A percentile compares a stretch with the other conserved stretches of the same genome.
Evolutionary conservation across 2,888 invertebrate genomes (phyloP).

Genomic region (Tyria jacobaeae): DNA sequence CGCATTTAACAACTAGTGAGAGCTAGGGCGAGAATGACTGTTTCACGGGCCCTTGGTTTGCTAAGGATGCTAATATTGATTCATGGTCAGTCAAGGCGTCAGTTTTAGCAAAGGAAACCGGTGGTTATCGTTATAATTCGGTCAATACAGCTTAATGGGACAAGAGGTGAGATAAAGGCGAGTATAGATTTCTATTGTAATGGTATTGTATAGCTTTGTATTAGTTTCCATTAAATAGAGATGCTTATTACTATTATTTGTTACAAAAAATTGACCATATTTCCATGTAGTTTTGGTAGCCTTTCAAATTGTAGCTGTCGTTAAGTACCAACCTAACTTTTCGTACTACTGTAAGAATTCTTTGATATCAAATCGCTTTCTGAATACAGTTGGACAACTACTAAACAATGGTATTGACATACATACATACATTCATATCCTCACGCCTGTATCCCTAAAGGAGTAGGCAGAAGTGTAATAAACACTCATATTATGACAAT

Average conservation of each 20-base stretch:
- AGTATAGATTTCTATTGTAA: constrained; percentile 5
- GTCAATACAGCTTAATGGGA: constrained; percentile 40
- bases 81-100: constrained; percentile 57
- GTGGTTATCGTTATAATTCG: constrained; percentile 46
- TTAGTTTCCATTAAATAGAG: not conserved
- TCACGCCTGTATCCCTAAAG: too few relatives aligned
- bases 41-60: constrained; percentile 64
- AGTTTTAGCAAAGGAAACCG: constrained; percentile 57
- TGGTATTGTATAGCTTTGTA: not conserved
- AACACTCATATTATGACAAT: too few relatives aligned
- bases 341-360: too few relatives aligned
- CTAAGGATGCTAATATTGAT: constrained; percentile 60
- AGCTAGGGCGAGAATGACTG: constrained; percentile 64
- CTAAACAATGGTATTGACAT: too few relatives aligned
- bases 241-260: not conserved
- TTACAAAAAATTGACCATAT: not conserved
- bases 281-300: not conserved
- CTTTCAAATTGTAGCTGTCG: not conserved
- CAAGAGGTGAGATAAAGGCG: constrained; percentile 29
- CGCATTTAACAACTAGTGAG: constrained; percentile 66
- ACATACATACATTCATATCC: too few relatives aligned
- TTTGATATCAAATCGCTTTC: too few relatives aligned
- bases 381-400: too few relatives aligned
- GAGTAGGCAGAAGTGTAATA: too few relatives aligned
- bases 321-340: not conserved